These are phyloP conservation scores for Phortica okadai DNA, from an alignment of 2,888 invertebrate genomes.

Conservation along the genomic window DNA sequence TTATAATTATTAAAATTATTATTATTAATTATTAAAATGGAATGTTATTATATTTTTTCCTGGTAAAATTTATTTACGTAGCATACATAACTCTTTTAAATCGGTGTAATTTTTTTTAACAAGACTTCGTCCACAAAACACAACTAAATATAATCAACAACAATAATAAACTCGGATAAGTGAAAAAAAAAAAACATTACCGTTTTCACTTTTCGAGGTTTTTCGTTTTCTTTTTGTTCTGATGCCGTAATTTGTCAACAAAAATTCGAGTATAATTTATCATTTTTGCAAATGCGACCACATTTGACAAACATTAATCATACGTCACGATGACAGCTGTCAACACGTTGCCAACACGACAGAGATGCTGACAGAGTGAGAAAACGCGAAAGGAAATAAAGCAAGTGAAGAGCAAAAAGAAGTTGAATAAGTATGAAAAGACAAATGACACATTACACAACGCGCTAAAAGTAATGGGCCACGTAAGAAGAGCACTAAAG, in stretches of 20 bases:
- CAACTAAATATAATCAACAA: too few species aligned
- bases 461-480: constrained; percentile 25
- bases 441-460: constrained; percentile 23
- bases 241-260: constrained; percentile 33
- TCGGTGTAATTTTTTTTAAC: too few species aligned
- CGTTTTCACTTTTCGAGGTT: not conserved
- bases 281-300: constrained; percentile 57
- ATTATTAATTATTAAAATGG: too few species aligned
- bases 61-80: too few species aligned
- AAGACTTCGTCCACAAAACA: too few species aligned
- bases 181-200: not conserved
- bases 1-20: too few species aligned
- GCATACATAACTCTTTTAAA: too few species aligned
- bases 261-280: constrained; percentile 53
- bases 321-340: constrained; percentile 67
- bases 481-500: constrained; percentile 36
- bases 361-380: constrained; percentile 34
- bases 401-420: constrained; percentile 1
- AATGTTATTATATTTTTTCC: too few species aligned
- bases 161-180: not conserved
- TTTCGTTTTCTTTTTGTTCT: not conserved
- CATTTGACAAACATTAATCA: constrained; percentile 71
- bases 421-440: not conserved
- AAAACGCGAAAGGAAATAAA: constrained; percentile 22
- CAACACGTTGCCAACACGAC: constrained; percentile 57